Percentiles rank a stretch among this genome's conserved stretches.
phyloP scores from a whole-genome alignment of 2,888 invertebrate species.

The Polydesmus complanatus region DNA sequence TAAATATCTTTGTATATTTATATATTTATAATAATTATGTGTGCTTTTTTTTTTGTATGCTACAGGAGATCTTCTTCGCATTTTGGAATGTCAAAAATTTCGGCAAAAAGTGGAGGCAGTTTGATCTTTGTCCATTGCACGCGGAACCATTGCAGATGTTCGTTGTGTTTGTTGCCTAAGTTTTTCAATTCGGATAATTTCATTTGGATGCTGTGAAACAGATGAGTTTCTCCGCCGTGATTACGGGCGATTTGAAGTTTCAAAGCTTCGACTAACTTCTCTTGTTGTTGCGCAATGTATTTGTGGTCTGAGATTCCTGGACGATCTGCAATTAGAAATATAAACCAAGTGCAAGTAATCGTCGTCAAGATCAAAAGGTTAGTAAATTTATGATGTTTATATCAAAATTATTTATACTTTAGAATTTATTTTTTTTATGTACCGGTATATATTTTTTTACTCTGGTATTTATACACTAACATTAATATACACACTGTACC shows the following conservation, averaged over 20 bases:
- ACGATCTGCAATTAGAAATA: slow-evolving; percentile 45
- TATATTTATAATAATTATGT: no score
- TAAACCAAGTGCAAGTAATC: not conserved
- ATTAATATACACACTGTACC: slow-evolving; percentile 24
- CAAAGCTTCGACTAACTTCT: slow-evolving; percentile 72
- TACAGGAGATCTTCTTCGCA: slow-evolving; percentile 33
- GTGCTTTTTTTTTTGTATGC: no score
- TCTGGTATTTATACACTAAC: not conserved
- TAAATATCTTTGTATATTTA: no score
- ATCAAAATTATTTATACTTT: no score
- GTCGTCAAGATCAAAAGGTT: not conserved
- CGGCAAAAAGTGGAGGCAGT: slow-evolving; percentile 84
- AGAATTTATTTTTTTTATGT: no score
- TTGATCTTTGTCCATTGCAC: slow-evolving; percentile 53
- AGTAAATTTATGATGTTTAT: not conserved
- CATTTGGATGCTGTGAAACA: slow-evolving; percentile 43
- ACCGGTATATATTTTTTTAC: no score
- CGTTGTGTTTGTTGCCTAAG: slow-evolving; percentile 67
- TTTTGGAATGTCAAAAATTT: slow-evolving; percentile 92
- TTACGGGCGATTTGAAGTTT: slow-evolving; percentile 55
- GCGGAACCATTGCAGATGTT: slow-evolving; percentile 79
- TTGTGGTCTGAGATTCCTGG: slow-evolving; percentile 65
- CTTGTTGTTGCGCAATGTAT: slow-evolving; percentile 61
- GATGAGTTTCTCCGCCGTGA: slow-evolving; percentile 45
- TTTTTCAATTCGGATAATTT: slow-evolving; percentile 61